phyloP scores from a whole-genome alignment of 1,140 invertebrate genomes.

The Hypsibius dujardini region DNA sequence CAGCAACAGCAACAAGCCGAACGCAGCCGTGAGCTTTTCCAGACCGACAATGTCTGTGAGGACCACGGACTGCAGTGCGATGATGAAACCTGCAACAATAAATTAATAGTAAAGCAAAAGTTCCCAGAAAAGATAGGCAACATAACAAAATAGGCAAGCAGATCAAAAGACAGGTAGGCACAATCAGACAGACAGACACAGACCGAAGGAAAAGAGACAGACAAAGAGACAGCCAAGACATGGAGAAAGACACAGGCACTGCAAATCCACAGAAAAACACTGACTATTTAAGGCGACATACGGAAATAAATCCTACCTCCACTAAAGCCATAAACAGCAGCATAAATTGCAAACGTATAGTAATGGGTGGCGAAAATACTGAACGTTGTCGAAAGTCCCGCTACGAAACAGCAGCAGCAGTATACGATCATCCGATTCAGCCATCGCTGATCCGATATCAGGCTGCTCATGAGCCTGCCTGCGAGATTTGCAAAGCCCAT shows the following conservation, averaged over 20 bases:
- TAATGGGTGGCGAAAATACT: neutral
- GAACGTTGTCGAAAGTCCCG: neutral
- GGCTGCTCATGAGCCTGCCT: neutral
- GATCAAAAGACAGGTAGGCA: no score
- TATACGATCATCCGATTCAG: neutral
- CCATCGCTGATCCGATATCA: neutral
- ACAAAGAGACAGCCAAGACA: no score
- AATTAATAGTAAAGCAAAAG: no score
- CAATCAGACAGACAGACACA: no score
- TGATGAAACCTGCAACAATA: neutral
- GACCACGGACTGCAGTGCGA: slow-evolving; percentile 9
- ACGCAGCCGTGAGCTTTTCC: slow-evolving; percentile 4
- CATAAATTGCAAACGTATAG: neutral
- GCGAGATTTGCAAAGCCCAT: slow-evolving; percentile 12
- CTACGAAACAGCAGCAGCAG: neutral
- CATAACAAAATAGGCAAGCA: no score
- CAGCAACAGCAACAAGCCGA: neutral
- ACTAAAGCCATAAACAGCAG: neutral
- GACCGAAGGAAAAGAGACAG: no score
- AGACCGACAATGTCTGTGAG: slow-evolving; percentile 7
- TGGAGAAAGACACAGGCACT: no score
- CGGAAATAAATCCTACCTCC: neutral
- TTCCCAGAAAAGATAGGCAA: no score
- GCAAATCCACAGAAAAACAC: no score
- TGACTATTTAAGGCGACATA: no score